Evolutionary conservation across 2,888 invertebrate species (phyloP), one percentile per base, ranked within the genome.

Genomic region (Xanthia icteritia): DNA sequence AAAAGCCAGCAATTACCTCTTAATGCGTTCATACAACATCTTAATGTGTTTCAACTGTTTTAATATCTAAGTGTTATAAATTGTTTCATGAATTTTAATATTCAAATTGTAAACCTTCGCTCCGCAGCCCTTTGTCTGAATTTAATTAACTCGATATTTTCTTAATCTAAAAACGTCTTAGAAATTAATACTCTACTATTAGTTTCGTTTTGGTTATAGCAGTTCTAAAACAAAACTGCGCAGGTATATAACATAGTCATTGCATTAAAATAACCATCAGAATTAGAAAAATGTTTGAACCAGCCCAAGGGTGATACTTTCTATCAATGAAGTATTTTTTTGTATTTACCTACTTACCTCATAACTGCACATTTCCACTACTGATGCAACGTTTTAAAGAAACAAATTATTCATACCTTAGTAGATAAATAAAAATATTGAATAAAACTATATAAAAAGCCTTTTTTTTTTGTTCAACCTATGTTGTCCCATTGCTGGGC

Each of bases 41-140:
- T 68, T 66, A 72, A 71, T 76, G 60, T 67, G 66, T 74, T 84
- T 73, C 70, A 67, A 70, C 82, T 74, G 75, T 67, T 83, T 73
- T 71, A 77, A 73, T 70, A 73, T 86, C 48, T 73, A 73, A 85
- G 73, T 71, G 63, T 76, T 61, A 78, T 71, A 66, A 83, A 76
- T 70, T 70, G 68, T 76, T 82, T 70, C 66, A 70, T 77, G 67
- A 76, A 83, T 85, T 82, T 85, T 82, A 81, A 82, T 85, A 80
- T 69, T 86, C 68, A 20, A 72, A 83, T 81, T 86, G 77, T 66
- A 70, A 58, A 31, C 64, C 45, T 72, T 68, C 58, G 65, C 77
- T 70, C 72, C 70, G 48, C 77, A 85, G 39, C 63, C 73, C 75
- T 77, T 86, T 73, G 75, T 84, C 60, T 78, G 58, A 71, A 72